Evolutionary conservation across 2,797 vertebrate species (phyloP).

Genomic region (Helarctos malayanus): DNA sequence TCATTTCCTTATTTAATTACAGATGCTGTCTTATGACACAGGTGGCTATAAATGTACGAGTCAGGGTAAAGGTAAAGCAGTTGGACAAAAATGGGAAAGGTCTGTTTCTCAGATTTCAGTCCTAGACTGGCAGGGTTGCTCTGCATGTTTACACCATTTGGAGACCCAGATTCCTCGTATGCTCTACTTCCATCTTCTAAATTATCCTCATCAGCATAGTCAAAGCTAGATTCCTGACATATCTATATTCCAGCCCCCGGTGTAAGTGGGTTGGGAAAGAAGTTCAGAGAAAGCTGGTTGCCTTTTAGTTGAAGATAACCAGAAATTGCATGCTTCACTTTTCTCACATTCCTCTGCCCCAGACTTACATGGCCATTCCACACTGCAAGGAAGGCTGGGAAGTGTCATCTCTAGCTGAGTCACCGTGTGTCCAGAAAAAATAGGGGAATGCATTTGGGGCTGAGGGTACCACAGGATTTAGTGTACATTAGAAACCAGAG

Average conservation of each 20-base stretch:
- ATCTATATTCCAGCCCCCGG: not conserved
- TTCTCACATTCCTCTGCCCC: not conserved
- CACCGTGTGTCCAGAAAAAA: not conserved
- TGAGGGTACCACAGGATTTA: not conserved
- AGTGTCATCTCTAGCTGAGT: not conserved
- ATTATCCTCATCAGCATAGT: not conserved
- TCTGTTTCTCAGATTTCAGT: not conserved
- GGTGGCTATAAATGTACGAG: not conserved
- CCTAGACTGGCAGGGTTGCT: not conserved
- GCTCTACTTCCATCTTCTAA: not conserved
- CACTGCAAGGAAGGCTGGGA: not conserved
- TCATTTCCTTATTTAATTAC: not conserved
- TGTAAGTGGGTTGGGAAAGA: not conserved
- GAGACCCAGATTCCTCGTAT: not conserved
- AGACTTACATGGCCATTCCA: not conserved
- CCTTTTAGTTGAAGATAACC: not conserved
- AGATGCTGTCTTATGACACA: not conserved
- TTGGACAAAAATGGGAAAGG: not conserved
- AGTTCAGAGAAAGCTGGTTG: not conserved
- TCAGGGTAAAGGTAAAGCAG: not conserved
- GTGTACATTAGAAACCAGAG: not conserved
- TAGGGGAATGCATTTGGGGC: not conserved
- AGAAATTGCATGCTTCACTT: not conserved
- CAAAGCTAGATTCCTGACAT: not conserved
- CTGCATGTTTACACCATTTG: not conserved